phyloP scores from a whole-genome alignment of 2,797 vertebrate genomes.

The Phyllotis vaccarum region DNA sequence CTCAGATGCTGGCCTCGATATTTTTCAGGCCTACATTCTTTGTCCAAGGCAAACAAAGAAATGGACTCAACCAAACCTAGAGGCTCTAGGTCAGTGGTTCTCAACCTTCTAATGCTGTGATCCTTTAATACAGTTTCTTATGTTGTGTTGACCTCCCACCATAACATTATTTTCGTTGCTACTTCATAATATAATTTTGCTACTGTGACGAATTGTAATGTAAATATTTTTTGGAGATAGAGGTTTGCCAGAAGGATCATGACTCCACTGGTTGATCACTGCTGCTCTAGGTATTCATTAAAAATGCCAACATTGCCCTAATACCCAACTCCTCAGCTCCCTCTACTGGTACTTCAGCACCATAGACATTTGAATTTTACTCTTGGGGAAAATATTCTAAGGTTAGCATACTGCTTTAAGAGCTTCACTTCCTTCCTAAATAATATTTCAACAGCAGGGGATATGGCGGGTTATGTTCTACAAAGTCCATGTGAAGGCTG shows the following conservation, averaged over 20 bases:
- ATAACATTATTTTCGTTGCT: not conserved
- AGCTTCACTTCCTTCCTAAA: not conserved
- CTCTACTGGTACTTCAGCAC: constrained; percentile 62
- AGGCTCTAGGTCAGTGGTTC: not conserved
- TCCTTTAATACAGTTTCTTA: not conserved
- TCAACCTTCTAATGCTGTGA: not conserved
- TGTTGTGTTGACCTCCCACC: not conserved
- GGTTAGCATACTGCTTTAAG: not conserved
- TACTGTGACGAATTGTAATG: not conserved
- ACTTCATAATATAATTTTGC: not conserved
- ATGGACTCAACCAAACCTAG: not conserved
- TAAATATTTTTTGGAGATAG: not conserved
- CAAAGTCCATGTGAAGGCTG: not conserved
- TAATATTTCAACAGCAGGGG: not conserved
- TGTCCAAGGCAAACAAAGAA: not conserved
- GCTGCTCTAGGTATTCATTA: not conserved
- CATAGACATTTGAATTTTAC: not conserved
- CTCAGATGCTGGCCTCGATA: not conserved
- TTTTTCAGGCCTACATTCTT: not conserved
- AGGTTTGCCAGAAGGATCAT: not conserved
- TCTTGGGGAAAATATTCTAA: not conserved
- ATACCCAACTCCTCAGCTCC: not conserved
- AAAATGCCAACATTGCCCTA: fast-evolving
- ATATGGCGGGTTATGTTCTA: not conserved
- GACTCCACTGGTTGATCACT: not conserved